Conservation (phyloP, 1,140 invertebrate species). For the Nilaparvata lugens region DNA sequence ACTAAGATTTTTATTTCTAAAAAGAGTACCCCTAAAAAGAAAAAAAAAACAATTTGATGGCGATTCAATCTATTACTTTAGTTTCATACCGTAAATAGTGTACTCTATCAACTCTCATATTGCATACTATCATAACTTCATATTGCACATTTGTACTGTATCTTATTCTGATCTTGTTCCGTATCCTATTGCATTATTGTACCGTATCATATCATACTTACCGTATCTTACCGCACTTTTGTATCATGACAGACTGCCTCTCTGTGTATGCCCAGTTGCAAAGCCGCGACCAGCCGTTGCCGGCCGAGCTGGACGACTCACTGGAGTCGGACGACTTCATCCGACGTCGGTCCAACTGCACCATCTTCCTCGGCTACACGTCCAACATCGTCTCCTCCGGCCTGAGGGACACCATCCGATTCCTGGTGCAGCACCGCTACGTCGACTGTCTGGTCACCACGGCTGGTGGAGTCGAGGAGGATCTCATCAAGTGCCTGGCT, state of each 20-base stretch:
- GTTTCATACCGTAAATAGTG: too few relatives aligned
- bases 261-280: slow-evolving; percentile 33
- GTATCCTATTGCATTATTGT: neutral
- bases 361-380: slow-evolving; percentile 96
- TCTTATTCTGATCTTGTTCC: too few relatives aligned
- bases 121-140: too few relatives aligned
- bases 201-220: neutral
- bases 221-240: neutral
- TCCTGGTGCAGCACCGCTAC: slow-evolving; percentile 82
- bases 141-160: too few relatives aligned
- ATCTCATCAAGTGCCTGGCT: slow-evolving; percentile 96
- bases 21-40: too few relatives aligned
- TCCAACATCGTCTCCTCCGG: slow-evolving; percentile 97
- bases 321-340: slow-evolving; percentile 74
- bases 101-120: too few relatives aligned
- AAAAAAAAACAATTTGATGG: too few relatives aligned
- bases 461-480: slow-evolving; percentile 97
- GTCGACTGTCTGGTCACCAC: slow-evolving; percentile 96
- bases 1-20: too few relatives aligned
- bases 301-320: slow-evolving; percentile 50
- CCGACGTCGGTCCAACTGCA: slow-evolving; percentile 69
- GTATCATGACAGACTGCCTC: too few relatives aligned
- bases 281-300: slow-evolving; percentile 51
- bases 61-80: too few relatives aligned
- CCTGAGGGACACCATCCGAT: slow-evolving; percentile 81